phyloP scores from a whole-genome alignment of 2,113 vertebrate species.

The Peromyscus californicus region DNA sequence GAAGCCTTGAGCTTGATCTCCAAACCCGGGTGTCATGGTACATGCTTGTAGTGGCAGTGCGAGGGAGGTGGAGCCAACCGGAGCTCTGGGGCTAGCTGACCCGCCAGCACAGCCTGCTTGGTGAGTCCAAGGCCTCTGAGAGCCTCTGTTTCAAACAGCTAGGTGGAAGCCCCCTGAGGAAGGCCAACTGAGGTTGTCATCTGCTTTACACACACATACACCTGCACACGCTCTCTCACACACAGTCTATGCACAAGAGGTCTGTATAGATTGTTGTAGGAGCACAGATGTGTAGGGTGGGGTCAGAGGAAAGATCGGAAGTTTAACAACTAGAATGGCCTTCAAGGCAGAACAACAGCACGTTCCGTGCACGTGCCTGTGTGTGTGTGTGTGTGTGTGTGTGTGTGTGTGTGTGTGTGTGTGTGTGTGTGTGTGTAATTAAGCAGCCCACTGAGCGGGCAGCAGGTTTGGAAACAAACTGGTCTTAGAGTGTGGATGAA shows the following conservation, averaged over 20 bases:
- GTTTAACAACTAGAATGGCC: neutral
- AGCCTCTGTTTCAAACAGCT: neutral
- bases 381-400: neutral
- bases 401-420: neutral
- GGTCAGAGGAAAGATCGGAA: neutral
- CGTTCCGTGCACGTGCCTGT: no score
- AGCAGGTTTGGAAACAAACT: neutral
- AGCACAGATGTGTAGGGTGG: neutral
- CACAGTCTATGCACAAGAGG: neutral
- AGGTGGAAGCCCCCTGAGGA: neutral
- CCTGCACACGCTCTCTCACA: no score
- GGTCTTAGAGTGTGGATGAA: neutral
- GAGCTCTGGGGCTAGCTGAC: neutral
- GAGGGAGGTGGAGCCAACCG: neutral
- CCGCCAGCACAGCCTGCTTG: neutral
- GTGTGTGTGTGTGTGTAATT: neutral
- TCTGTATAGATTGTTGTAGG: neutral
- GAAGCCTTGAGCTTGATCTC: neutral
- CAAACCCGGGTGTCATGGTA: neutral
- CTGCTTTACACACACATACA: neutral
- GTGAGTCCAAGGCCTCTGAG: neutral
- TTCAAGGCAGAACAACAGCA: neutral
- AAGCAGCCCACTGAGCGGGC: neutral
- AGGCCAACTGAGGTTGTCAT: neutral
- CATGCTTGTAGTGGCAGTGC: neutral